A percentile compares a stretch with the other conserved stretches of the same genome.
Conservation (phyloP, 2,797 vertebrate species). For the Ambastaia sidthimunki region DNA sequence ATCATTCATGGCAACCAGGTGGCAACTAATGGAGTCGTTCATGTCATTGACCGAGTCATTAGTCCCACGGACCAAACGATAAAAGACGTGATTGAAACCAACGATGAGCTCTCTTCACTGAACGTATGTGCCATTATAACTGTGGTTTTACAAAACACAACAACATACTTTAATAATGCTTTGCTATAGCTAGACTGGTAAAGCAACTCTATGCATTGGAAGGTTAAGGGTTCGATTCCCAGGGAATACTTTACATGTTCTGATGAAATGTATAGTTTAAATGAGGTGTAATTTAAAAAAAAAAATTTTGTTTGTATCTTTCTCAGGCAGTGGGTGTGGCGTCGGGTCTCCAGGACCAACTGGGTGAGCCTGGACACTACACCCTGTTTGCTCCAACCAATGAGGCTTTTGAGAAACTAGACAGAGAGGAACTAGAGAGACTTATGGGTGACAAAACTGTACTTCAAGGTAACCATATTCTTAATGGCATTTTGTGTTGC, state of each 20-base stretch:
- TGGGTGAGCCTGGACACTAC: conserved; percentile 86
- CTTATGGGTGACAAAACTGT: conserved; percentile 85
- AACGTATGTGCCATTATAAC: conserved; percentile 73
- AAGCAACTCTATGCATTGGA: no score
- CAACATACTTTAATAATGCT: not conserved
- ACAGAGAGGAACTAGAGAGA: conserved; percentile 78
- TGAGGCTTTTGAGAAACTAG: conserved; percentile 85
- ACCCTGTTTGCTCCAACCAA: conserved; percentile 96
- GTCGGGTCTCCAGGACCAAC: conserved; percentile 80
- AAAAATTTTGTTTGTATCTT: not conserved
- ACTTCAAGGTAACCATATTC: conserved; percentile 81
- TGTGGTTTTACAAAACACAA: not conserved
- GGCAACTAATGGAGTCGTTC: conserved; percentile 94
- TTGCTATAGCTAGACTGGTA: no score
- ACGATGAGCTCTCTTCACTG: conserved; percentile 85
- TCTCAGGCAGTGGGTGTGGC: conserved; percentile 78
- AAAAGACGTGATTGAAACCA: conserved; percentile 80
- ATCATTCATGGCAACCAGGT: conserved; percentile 93
- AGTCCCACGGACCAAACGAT: conserved; percentile 82
- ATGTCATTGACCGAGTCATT: conserved; percentile 92
- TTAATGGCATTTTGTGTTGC: not conserved
- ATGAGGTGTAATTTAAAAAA: not conserved
- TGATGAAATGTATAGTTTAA: not conserved
- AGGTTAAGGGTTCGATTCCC: no score
- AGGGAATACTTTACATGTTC: not conserved